Evolutionary conservation across 23 tunicate genomes (phyloP), one percentile per base, ranked within the genome.

Genomic region (Ciona savignyi): DNA sequence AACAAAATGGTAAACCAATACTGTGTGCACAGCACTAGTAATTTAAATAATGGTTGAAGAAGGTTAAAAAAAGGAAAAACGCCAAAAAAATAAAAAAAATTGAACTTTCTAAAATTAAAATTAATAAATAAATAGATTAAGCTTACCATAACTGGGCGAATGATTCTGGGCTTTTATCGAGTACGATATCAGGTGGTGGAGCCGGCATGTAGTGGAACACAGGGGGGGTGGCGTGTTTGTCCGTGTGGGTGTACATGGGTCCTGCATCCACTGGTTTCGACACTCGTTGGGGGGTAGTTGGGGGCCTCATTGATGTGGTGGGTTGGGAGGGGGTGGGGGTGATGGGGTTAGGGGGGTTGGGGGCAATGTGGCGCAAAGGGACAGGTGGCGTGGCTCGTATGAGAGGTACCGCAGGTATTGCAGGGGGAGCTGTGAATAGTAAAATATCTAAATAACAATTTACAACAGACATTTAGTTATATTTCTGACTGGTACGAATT

Each of bases 201-300:
- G 97, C 97, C 4, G 97, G 97, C 77, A 91, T 91, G 83, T 91
- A 91, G 56, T 91, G 97, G 71, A 75, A 91, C 26, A 91, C 91
- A 15, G 97, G 97, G 30, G 97, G 97, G 2, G 42, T 80, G 0
- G 76, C 78, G 0, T 68, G 81, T 22, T 71, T 49, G 42, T 91
- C 97, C 2, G 88, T 60, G 68, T 91, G 97, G 32, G 97, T 91
- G 83, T 91, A 91, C 71, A 78, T 72, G 34, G 91, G 91, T 2
- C 78, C 83, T 28, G 63, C 89, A 33, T 27, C 0, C 29, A 24
- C 63, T 1, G 80, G 72, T 23, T 72, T 35, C 30, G 81, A 33
- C 35, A 49, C 3, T 15, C 22, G 23, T 80, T 30, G n/a, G 72
- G 49, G 0, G 70, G 62, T 29, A 32, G 76, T 1, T 27, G 79